Conservation (phyloP, 2,888 invertebrate species). For the Stenotaenia linearis region DNA sequence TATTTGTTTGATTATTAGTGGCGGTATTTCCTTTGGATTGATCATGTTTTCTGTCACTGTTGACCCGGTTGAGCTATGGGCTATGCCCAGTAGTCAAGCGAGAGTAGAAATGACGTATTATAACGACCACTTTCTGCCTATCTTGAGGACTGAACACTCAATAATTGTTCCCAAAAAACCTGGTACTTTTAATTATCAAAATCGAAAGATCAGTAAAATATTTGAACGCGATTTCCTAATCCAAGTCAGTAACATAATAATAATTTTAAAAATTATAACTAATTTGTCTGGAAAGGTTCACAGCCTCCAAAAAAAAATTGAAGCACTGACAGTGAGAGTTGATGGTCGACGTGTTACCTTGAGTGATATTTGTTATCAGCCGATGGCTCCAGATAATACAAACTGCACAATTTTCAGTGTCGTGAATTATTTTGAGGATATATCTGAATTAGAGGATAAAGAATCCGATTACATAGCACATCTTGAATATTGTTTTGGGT, state of each 20-base stretch:
- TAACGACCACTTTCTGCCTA: slow-evolving; percentile 83
- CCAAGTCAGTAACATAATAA: neutral
- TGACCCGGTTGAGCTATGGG: slow-evolving; percentile 96
- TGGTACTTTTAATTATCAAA: neutral
- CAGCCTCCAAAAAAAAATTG: slow-evolving; percentile 26
- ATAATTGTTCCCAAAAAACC: slow-evolving; percentile 60
- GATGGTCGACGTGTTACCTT: slow-evolving; percentile 47
- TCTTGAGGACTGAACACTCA: slow-evolving; percentile 86
- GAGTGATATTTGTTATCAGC: slow-evolving; percentile 86
- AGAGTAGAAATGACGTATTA: slow-evolving; percentile 84
- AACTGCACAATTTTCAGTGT: slow-evolving; percentile 83
- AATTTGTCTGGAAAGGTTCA: slow-evolving; percentile 18
- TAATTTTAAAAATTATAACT: neutral
- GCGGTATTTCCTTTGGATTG: slow-evolving; percentile 67
- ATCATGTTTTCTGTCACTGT: slow-evolving; percentile 72
- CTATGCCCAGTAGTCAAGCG: slow-evolving; percentile 77
- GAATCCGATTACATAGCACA: neutral
- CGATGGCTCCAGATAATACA: slow-evolving; percentile 63
- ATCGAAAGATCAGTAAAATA: neutral
- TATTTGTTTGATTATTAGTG: slow-evolving; percentile 55
- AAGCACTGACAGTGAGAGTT: slow-evolving; percentile 39
- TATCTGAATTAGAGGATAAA: neutral
- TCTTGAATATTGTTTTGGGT: neutral
- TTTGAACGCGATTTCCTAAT: neutral
- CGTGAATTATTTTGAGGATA: slow-evolving; percentile 64